Percentiles rank a stretch among this genome's conserved stretches.
These are phyloP conservation scores for Spinibarbus caldwelli DNA, from an alignment of 2,797 vertebrate species.

Conservation along the genomic window DNA sequence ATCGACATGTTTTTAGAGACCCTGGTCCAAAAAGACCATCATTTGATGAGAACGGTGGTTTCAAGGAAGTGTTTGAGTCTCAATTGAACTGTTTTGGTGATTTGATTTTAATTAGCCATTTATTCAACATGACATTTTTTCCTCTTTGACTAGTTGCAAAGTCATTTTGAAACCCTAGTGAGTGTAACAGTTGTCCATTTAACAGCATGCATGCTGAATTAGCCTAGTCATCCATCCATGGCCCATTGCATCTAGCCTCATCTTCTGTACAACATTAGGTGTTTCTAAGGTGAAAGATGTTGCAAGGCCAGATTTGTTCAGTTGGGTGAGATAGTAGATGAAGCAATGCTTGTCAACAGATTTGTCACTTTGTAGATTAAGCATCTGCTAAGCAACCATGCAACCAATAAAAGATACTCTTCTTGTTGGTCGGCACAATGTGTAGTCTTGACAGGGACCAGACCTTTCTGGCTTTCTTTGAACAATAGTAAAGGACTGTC, in stretches of 20 bases:
- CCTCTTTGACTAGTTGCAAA: conserved; percentile 29
- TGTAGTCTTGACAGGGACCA: conserved; percentile 46
- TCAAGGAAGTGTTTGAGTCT: conserved; percentile 38
- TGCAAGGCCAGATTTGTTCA: conserved; percentile 39
- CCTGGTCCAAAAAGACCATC: conserved; percentile 1
- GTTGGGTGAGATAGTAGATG: conserved; percentile 34
- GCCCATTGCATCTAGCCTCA: conserved; percentile 54
- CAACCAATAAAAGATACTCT: conserved; percentile 23
- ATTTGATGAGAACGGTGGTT: conserved; percentile 11
- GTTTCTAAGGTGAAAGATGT: conserved; percentile 46
- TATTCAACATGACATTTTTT: conserved; percentile 44
- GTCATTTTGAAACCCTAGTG: conserved; percentile 33
- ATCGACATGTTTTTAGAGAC: conserved; percentile 28
- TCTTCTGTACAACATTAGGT: conserved; percentile 48
- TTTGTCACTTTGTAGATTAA: conserved; percentile 23
- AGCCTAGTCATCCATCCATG: conserved; percentile 53
- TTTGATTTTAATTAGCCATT: conserved; percentile 57
- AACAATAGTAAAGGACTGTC: conserved; percentile 48
- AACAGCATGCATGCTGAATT: conserved; percentile 51
- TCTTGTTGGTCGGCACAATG: conserved; percentile 7
- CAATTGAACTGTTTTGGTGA: conserved; percentile 39
- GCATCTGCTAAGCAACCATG: conserved; percentile 28
- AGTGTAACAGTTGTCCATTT: conserved; percentile 42
- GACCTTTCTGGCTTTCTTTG: conserved; percentile 44
- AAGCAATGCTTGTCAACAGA: conserved; percentile 47